These are phyloP conservation scores for Myzus persicae DNA, from an alignment of 1,140 invertebrate species.

Conservation along the genomic window DNA sequence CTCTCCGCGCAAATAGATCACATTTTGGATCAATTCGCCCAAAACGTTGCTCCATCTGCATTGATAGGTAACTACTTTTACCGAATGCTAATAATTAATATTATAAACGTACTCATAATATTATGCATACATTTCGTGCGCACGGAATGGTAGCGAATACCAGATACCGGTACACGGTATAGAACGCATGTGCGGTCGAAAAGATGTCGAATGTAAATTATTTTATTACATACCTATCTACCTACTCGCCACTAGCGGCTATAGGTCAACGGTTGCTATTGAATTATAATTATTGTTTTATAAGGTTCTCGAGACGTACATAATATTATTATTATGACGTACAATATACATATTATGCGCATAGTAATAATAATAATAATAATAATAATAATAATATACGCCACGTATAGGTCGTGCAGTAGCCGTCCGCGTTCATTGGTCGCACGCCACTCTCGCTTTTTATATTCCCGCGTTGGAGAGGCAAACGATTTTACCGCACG, in stretches of 20 bases:
- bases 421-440: background rate
- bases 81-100: background rate
- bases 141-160: background rate
- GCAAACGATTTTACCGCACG: background rate
- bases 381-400: background rate
- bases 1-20: no score
- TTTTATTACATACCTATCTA: background rate
- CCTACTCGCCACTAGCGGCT: background rate
- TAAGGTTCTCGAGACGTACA: background rate
- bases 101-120: background rate
- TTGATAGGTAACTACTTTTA: background rate
- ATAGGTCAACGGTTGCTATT: conserved; percentile 36
- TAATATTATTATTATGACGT: background rate
- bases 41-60: background rate
- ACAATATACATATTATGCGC: background rate
- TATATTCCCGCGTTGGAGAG: background rate
- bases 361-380: background rate
- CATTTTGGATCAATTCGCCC: no score
- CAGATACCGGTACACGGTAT: no score
- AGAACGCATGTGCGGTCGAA: background rate
- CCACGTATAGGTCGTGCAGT: background rate
- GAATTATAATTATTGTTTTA: conserved; percentile 25
- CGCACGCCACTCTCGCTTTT: conserved; percentile 28
- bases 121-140: background rate
- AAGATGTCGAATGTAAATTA: conserved; percentile 22